Percentiles rank a stretch among this genome's conserved stretches.
Evolutionary conservation across 2,797 vertebrate species (phyloP).

Genomic region (Furcifer pardalis): DNA sequence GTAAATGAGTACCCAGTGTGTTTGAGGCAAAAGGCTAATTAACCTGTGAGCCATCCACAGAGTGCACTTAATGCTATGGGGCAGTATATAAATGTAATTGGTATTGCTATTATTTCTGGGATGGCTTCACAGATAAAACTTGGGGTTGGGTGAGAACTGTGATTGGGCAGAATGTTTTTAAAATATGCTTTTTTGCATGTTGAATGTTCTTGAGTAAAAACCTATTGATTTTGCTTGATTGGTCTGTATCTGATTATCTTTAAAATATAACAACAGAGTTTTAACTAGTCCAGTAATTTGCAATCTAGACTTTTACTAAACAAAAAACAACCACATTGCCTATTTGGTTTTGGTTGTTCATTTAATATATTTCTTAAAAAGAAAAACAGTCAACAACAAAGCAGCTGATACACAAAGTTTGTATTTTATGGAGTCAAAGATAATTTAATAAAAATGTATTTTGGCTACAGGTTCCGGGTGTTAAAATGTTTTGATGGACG

Average conservation of each 20-base stretch:
- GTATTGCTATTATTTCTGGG: no score
- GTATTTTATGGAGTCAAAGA: slow-evolving; percentile 63
- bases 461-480: slow-evolving; percentile 38
- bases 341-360: slow-evolving; percentile 57
- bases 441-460: slow-evolving; percentile 60
- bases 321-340: slow-evolving; percentile 39
- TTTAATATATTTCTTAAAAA: slow-evolving; percentile 61
- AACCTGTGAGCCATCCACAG: no score
- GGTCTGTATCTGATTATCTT: slow-evolving; percentile 66
- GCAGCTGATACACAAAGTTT: slow-evolving; percentile 47
- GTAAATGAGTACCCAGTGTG: no score
- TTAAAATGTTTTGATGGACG: not conserved
- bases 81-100: no score
- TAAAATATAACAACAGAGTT: slow-evolving; percentile 61
- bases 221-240: slow-evolving; percentile 53
- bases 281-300: slow-evolving; percentile 52
- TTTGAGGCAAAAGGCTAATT: no score
- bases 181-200: slow-evolving; percentile 63
- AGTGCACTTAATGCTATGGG: no score
- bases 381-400: slow-evolving; percentile 49
- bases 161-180: slow-evolving; percentile 31
- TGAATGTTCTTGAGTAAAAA: slow-evolving; percentile 56
- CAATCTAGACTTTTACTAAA: slow-evolving; percentile 65
- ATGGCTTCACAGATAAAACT: not conserved
- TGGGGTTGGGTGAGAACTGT: not conserved